Conservation (phyloP, 2,797 vertebrate genomes). For the Carduelis carduelis region DNA sequence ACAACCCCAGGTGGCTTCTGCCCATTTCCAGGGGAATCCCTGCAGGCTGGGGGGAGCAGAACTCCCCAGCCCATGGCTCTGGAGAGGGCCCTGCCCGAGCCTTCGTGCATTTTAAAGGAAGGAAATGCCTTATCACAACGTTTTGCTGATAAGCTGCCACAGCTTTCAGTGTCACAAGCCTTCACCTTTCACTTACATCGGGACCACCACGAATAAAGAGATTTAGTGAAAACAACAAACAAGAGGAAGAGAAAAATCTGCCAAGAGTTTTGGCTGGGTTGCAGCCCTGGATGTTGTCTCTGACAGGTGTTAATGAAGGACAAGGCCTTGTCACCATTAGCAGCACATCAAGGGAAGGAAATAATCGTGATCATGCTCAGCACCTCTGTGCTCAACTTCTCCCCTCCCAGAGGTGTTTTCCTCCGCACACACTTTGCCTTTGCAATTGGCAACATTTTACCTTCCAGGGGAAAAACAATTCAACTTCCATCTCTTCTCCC, state of each 20-base stretch:
- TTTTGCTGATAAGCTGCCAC: background rate
- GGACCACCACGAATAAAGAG: background rate
- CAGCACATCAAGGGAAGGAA: background rate
- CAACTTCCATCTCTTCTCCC: background rate
- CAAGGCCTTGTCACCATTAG: background rate
- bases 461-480: background rate
- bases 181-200: constrained; percentile 63
- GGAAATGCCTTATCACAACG: constrained; percentile 48
- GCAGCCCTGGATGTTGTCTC: background rate
- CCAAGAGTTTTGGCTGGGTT: background rate
- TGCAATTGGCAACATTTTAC: background rate
- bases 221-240: constrained; percentile 31
- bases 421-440: background rate
- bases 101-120: constrained; percentile 32
- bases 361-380: background rate
- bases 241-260: constrained; percentile 26
- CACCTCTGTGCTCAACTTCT: background rate
- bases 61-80: background rate
- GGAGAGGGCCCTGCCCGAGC: background rate
- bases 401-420: background rate
- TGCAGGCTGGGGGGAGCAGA: background rate
- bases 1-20: background rate
- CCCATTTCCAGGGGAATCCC: background rate
- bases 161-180: constrained; percentile 23
- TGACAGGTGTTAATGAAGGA: background rate